Conservation (phyloP, 2,797 vertebrate genomes). For the Oreochromis mossambicus region DNA sequence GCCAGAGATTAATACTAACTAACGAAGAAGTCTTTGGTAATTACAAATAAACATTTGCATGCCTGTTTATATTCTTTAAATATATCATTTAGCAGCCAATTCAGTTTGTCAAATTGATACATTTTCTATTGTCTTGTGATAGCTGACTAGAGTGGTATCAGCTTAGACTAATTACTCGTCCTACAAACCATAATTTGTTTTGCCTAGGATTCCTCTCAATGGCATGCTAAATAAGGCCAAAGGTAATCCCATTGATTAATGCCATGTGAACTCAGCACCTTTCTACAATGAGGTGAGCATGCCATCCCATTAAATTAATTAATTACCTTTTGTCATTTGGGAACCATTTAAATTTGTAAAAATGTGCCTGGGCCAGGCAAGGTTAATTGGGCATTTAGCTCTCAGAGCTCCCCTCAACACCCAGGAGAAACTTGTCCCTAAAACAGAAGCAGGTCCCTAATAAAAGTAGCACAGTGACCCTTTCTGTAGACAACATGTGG, state of each 20-base stretch:
- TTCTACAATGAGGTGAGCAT: conserved; percentile 66
- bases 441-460: conserved; percentile 66
- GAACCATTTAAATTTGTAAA: conserved; percentile 75
- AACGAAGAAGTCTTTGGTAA: neutral
- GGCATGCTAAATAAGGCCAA: conserved; percentile 62
- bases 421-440: conserved; percentile 68
- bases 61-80: neutral
- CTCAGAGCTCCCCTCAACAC: conserved; percentile 60
- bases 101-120: neutral
- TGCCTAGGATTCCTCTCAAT: conserved; percentile 39
- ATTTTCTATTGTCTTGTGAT: neutral
- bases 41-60: neutral
- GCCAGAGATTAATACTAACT: neutral
- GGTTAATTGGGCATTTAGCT: conserved; percentile 80
- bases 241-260: conserved; percentile 70
- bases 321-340: conserved; percentile 73
- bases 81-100: neutral
- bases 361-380: conserved; percentile 71
- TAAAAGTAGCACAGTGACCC: conserved; percentile 73
- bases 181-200: conserved; percentile 64
- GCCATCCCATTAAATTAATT: conserved; percentile 72
- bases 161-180: conserved; percentile 51
- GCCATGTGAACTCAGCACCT: conserved; percentile 62
- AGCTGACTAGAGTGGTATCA: neutral
- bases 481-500: conserved; percentile 38